Conservation (phyloP, 1,140 invertebrate genomes). For the Neodiprion pinetum region DNA sequence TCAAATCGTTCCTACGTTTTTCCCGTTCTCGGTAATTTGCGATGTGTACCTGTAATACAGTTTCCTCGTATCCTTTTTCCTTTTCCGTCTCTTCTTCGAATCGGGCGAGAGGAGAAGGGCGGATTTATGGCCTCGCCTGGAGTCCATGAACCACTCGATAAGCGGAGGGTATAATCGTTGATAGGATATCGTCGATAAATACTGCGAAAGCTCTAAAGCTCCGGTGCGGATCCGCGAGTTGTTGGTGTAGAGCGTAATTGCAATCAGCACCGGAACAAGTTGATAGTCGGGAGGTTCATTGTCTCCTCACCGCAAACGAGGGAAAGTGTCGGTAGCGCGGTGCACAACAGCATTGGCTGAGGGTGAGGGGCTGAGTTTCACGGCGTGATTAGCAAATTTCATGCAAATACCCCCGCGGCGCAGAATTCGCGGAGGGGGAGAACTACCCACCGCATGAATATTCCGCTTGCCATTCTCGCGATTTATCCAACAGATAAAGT, state of each 20-base stretch:
- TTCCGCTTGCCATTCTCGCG: neutral
- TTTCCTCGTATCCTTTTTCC: too few species aligned
- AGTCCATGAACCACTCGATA: too few species aligned
- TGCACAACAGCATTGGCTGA: neutral
- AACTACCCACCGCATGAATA: neutral
- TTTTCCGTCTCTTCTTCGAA: too few species aligned
- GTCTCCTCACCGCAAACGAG: neutral
- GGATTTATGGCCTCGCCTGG: too few species aligned
- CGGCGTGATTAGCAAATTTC: slow-evolving; percentile 1
- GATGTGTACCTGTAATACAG: too few species aligned
- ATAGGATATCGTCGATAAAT: too few species aligned
- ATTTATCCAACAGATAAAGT: slow-evolving; percentile 4
- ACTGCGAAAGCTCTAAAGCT: too few species aligned
- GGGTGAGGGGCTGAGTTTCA: neutral
- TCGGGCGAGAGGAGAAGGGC: too few species aligned
- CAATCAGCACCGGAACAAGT: neutral
- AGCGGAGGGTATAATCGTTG: too few species aligned
- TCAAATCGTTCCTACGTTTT: too few species aligned
- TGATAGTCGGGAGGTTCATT: neutral
- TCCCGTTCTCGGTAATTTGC: too few species aligned
- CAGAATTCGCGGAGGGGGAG: neutral
- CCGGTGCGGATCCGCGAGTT: too few species aligned
- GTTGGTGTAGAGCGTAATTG: neutral
- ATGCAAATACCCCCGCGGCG: neutral
- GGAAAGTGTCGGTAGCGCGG: neutral